phyloP scores from a whole-genome alignment of 2,113 vertebrate genomes.

The Triplophysa siluroides region DNA sequence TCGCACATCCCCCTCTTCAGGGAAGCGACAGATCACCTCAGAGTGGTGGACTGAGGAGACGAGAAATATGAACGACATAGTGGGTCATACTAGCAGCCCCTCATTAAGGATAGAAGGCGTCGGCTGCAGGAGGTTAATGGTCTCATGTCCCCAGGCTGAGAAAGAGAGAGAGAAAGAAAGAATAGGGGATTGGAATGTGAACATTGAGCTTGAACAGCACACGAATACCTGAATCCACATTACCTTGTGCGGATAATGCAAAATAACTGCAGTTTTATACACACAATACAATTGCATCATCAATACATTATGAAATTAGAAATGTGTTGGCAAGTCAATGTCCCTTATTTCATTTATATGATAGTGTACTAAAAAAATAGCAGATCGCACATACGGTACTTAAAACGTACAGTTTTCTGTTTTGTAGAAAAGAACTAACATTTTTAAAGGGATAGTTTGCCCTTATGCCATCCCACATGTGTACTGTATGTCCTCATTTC shows the following conservation, averaged over 20 bases:
- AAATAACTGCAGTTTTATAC: constrained; percentile 3
- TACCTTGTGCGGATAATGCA: constrained; percentile 19
- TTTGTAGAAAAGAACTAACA: no score
- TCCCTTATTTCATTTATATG: background rate
- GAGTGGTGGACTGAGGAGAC: constrained; percentile 46
- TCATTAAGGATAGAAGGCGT: constrained; percentile 57
- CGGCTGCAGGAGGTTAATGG: constrained; percentile 61
- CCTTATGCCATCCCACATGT: no score
- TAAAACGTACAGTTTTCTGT: no score
- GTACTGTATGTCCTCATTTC: no score
- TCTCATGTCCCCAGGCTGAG: constrained; percentile 58
- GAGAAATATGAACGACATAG: constrained; percentile 57
- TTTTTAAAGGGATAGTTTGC: no score
- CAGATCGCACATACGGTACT: no score
- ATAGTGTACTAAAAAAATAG: no score
- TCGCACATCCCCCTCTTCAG: constrained; percentile 25
- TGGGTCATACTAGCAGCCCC: constrained; percentile 53
- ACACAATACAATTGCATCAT: background rate
- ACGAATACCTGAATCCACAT: constrained; percentile 6
- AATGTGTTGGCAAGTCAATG: background rate
- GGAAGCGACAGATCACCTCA: constrained; percentile 47
- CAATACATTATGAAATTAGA: background rate
- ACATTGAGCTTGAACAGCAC: background rate
- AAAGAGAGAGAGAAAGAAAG: constrained; percentile 43
- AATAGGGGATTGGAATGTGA: background rate